These are phyloP conservation scores for Acanthococcus lagerstroemiae DNA, from an alignment of 2,888 invertebrate species.

Conservation along the genomic window DNA sequence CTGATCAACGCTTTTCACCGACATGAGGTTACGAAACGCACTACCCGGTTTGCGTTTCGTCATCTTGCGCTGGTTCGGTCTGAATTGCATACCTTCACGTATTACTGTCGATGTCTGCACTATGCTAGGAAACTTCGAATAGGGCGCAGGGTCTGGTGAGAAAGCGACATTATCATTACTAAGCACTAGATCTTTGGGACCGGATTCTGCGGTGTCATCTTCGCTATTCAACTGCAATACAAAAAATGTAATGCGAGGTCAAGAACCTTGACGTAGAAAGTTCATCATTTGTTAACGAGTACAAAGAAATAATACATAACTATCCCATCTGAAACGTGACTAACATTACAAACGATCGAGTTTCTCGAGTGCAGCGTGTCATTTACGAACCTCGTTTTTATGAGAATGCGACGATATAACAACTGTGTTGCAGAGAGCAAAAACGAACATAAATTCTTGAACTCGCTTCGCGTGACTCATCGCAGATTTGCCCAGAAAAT, in stretches of 20 bases:
- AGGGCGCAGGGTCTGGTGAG: background rate
- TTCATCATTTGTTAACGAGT: background rate
- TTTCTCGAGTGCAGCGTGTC: background rate
- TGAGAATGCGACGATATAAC: slow-evolving; percentile 82
- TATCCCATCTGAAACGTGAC: background rate
- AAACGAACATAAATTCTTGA: slow-evolving; percentile 77
- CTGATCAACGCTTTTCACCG: slow-evolving; percentile 14
- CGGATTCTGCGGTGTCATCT: slow-evolving; percentile 5
- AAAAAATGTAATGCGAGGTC: too few relatives aligned
- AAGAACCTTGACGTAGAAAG: too few relatives aligned
- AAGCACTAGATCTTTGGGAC: slow-evolving; percentile 1
- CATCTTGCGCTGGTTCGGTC: background rate
- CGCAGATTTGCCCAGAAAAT: background rate
- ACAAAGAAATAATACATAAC: background rate
- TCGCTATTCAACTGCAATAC: slow-evolving; percentile 9
- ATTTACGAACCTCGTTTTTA: slow-evolving; percentile 46
- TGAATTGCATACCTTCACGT: slow-evolving; percentile 1
- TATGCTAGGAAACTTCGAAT: slow-evolving; percentile 5
- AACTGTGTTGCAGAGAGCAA: slow-evolving; percentile 94
- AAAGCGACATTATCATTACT: slow-evolving; percentile 8
- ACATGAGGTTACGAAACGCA: slow-evolving; percentile 11
- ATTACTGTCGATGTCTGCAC: background rate
- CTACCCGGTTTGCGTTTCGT: background rate
- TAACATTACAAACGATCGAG: slow-evolving; percentile 1
- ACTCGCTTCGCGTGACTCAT: slow-evolving; percentile 56